These are phyloP conservation scores for Mola mola DNA, from an alignment of 2,113 vertebrate genomes.

Conservation along the genomic window DNA sequence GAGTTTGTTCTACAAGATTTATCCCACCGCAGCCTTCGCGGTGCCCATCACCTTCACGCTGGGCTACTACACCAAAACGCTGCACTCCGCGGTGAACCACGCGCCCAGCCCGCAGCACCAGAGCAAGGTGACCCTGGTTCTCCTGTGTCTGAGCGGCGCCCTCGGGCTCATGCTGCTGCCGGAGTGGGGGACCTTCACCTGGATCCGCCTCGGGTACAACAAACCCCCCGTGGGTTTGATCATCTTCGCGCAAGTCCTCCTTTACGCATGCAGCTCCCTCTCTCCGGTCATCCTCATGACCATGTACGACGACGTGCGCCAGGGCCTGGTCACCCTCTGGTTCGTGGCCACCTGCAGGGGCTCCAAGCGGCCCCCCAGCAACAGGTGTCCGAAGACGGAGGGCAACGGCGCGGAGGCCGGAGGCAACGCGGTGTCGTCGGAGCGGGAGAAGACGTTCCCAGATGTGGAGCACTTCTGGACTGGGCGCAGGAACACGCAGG, in stretches of 20 bases:
- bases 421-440: conserved; percentile 43
- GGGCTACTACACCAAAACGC: conserved; percentile 74
- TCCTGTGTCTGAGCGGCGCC: conserved; percentile 75
- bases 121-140: conserved; percentile 71
- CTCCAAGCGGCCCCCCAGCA: not conserved
- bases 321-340: conserved; percentile 70
- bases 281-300: conserved; percentile 76
- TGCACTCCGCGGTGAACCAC: conserved; percentile 70
- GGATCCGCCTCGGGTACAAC: conserved; percentile 72
- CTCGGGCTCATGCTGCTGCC: conserved; percentile 82
- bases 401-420: conserved; percentile 66
- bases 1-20: conserved; percentile 80
- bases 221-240: conserved; percentile 73
- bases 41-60: conserved; percentile 74
- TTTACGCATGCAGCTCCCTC: conserved; percentile 78
- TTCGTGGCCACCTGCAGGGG: conserved; percentile 57
- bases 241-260: conserved; percentile 74
- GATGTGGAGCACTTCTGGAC: conserved; percentile 86
- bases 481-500: conserved; percentile 77
- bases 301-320: conserved; percentile 80
- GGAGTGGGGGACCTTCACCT: conserved; percentile 82
- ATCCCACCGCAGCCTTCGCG: conserved; percentile 72
- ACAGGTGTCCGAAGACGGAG: conserved; percentile 45
- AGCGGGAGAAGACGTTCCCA: conserved; percentile 67
- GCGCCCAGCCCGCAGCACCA: conserved; percentile 56